These are phyloP conservation scores for Grallaria varia DNA, from an alignment of 2,113 vertebrate species.

Conservation along the genomic window DNA sequence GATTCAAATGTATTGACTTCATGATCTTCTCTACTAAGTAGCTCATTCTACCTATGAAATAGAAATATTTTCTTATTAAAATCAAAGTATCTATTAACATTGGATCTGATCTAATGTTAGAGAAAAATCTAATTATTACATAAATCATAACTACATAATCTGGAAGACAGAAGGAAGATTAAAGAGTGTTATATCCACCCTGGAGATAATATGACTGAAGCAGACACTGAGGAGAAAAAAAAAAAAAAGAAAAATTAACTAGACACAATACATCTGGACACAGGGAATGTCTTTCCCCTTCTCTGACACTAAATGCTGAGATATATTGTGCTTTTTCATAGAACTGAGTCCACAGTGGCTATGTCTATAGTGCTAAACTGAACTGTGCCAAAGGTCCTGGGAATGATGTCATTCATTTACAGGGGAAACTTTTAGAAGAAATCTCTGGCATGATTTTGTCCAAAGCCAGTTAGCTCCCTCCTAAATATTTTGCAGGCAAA, in stretches of 20 bases:
- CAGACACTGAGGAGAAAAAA: not conserved
- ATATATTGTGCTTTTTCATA: not conserved
- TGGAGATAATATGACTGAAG: not conserved
- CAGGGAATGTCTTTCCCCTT: not conserved
- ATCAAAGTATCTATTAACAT: not conserved
- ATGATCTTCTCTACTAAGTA: not conserved
- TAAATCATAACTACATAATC: not conserved
- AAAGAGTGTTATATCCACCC: not conserved
- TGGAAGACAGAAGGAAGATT: not conserved
- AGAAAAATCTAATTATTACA: constrained; percentile 19
- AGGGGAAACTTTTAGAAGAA: not conserved
- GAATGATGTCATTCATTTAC: not conserved
- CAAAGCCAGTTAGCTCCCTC: not conserved
- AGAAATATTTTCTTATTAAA: constrained; percentile 32
- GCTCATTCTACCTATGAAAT: not conserved
- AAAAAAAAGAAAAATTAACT: not conserved
- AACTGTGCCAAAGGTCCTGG: not conserved
- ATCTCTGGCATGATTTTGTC: not conserved
- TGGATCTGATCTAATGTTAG: not conserved
- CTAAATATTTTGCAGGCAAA: not conserved
- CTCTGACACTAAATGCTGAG: not conserved
- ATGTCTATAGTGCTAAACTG: not conserved
- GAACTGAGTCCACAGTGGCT: not conserved
- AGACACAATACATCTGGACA: not conserved
- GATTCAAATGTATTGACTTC: not conserved